Evolutionary conservation across 2,888 invertebrate species (phyloP).

Genomic region (Rhagonycha lutea): DNA sequence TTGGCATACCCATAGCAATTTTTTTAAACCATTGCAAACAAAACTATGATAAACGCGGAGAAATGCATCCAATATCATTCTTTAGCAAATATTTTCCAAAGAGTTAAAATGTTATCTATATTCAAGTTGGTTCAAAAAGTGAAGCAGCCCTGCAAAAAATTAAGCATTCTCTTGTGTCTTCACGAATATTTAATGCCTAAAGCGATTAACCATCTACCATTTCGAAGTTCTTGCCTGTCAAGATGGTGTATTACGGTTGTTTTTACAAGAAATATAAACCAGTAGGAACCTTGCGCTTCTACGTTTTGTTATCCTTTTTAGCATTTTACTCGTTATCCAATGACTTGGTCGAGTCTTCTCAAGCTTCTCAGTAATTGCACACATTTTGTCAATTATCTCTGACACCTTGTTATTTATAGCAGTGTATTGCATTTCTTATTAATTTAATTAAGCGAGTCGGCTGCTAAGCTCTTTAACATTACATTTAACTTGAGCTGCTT

Average conservation of each 20-base stretch:
- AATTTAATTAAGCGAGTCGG: constrained; percentile 23
- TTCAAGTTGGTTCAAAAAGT: background rate
- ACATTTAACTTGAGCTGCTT: constrained; percentile 6
- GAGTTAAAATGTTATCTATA: background rate
- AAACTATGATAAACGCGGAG: too few species aligned
- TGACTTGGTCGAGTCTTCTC: constrained; percentile 21
- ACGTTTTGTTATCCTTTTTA: constrained; percentile 12
- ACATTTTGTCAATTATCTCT: constrained; percentile 20
- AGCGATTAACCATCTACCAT: constrained; percentile 4
- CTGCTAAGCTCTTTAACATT: constrained; percentile 9
- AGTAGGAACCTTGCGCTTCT: constrained; percentile 6
- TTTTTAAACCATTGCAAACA: too few species aligned
- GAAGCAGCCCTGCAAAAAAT: background rate
- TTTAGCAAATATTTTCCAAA: background rate
- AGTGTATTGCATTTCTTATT: constrained; percentile 22
- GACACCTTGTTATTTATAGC: constrained; percentile 22
- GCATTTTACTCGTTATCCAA: constrained; percentile 20
- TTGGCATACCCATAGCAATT: too few species aligned
- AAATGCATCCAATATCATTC: too few species aligned
- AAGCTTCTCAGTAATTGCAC: constrained; percentile 20
- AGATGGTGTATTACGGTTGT: constrained; percentile 14
- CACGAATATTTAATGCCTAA: background rate
- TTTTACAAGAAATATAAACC: constrained; percentile 16
- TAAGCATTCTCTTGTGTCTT: background rate
- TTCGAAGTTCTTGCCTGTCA: constrained; percentile 15